A percentile compares a stretch with the other conserved stretches of the same genome.
These are phyloP conservation scores for Protobothrops mucrosquamatus DNA, from an alignment of 2,113 vertebrate species.

Conservation along the genomic window DNA sequence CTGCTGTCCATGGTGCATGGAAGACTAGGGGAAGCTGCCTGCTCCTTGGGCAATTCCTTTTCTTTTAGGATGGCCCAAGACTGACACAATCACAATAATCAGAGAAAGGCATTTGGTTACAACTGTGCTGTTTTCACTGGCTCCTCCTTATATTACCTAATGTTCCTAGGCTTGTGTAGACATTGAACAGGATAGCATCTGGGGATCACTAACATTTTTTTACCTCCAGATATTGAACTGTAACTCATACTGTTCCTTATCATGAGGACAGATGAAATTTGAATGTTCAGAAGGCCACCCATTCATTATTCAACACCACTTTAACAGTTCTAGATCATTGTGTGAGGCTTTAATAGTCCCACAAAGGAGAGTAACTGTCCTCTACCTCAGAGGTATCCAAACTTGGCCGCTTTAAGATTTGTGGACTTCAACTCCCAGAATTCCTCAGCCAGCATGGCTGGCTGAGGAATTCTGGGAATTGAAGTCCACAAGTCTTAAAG, in stretches of 20 bases:
- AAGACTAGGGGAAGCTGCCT: background rate
- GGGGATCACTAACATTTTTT: background rate
- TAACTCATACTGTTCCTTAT: background rate
- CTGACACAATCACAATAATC: background rate
- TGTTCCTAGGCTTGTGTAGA: background rate
- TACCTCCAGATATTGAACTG: background rate
- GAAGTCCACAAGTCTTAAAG: too few species aligned
- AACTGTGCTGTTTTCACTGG: background rate
- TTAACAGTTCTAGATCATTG: background rate
- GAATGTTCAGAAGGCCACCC: background rate
- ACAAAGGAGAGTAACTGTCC: background rate
- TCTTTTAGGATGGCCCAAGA: background rate
- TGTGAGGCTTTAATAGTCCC: background rate
- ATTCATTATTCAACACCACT: background rate
- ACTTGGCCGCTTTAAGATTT: too few species aligned
- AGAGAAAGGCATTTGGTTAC: background rate
- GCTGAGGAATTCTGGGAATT: too few species aligned
- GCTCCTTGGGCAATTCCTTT: background rate
- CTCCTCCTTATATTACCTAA: background rate
- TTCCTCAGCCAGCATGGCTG: too few species aligned
- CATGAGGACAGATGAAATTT: background rate
- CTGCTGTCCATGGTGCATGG: background rate
- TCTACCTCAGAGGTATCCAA: background rate
- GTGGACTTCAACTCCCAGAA: too few species aligned
- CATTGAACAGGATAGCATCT: background rate